Evolutionary conservation across 2,113 vertebrate genomes (phyloP).

Genomic region (Platysternon megacephalum): DNA sequence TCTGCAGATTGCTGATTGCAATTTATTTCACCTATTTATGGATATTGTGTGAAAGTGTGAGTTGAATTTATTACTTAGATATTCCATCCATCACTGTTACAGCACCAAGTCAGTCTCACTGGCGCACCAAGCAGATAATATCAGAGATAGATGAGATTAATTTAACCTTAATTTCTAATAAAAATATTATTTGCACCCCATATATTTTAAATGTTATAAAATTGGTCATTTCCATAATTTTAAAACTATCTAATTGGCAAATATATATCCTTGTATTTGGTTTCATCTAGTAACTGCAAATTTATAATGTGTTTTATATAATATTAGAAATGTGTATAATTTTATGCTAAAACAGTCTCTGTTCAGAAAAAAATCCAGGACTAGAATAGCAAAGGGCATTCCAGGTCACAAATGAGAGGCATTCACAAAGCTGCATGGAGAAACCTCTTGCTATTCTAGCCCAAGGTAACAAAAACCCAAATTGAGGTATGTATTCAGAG

Average conservation of each 20-base stretch:
- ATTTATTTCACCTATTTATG: constrained; percentile 57
- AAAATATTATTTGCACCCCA: background rate
- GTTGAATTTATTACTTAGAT: background rate
- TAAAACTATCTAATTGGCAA: background rate
- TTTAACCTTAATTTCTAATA: background rate
- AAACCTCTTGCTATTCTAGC: background rate
- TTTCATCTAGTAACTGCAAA: background rate
- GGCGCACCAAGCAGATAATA: accelerated
- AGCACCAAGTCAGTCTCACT: background rate
- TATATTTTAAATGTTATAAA: background rate
- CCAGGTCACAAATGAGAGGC: background rate
- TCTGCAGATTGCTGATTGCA: constrained; percentile 41
- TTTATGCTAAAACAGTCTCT: background rate
- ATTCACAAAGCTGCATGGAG: background rate
- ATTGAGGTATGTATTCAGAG: background rate
- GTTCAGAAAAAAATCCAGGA: background rate
- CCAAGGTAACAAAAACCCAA: background rate
- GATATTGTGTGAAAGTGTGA: background rate
- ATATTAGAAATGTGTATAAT: background rate
- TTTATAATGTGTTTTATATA: background rate
- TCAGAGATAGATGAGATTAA: accelerated
- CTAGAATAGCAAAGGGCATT: background rate
- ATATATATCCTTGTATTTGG: accelerated
- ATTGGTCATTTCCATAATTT: background rate
- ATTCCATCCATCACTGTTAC: background rate